Evolutionary conservation across 2,797 vertebrate genomes (phyloP).

Genomic region (Onychomys torridus): DNA sequence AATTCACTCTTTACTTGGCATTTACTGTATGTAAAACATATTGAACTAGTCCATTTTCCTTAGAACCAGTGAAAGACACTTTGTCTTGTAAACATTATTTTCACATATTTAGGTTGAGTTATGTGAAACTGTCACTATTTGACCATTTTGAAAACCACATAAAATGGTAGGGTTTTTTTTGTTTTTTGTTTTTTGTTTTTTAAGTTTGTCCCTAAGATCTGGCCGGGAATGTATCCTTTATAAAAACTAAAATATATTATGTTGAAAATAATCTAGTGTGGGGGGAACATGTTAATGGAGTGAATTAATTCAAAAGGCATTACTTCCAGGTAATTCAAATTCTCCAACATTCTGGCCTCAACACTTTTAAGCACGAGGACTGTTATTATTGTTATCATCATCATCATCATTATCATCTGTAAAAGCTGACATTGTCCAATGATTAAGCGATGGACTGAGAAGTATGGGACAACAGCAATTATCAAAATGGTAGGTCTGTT

Average conservation of each 20-base stretch:
- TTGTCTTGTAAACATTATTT: constrained; percentile 44
- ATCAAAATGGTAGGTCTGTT: neutral
- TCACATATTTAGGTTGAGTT: constrained; percentile 11
- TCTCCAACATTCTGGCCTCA: neutral
- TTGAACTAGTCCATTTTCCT: neutral
- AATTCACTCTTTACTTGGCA: neutral
- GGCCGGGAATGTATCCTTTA: neutral
- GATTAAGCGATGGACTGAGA: neutral
- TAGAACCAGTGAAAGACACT: neutral
- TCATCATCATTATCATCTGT: neutral
- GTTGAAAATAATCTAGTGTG: neutral
- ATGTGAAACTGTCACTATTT: neutral
- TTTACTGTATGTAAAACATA: neutral
- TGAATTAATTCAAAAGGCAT: constrained; percentile 18
- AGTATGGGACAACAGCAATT: neutral
- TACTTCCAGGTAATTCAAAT: constrained; percentile 37
- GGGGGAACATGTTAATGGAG: neutral
- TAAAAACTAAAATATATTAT: neutral
- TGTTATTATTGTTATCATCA: neutral
- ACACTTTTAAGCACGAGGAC: neutral
- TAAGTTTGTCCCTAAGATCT: neutral
- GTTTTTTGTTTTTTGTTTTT: neutral
- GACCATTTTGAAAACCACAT: neutral
- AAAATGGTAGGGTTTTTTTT: constrained; percentile 2
- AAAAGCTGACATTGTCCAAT: neutral